Base-by-base conservation (phyloP, 2,113 vertebrate genomes). In the Rhabdomys dilectus region DNA sequence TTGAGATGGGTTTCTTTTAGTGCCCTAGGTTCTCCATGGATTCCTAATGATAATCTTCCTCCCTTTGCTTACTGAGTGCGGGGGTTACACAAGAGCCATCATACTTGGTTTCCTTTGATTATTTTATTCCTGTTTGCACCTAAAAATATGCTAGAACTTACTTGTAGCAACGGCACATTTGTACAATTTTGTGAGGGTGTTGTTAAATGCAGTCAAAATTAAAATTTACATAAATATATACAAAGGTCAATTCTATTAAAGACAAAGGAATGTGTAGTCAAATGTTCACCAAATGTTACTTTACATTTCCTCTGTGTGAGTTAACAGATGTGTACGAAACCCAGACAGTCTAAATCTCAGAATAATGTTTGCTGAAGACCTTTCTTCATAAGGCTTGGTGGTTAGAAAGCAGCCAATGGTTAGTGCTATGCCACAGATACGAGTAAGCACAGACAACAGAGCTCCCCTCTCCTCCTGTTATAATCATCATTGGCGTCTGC, bases 201-300 rank as follows among this genome's bases (percentile, higher is more conserved):
- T 93, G 72, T 80, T 85, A 85, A 93, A 78, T 31, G 53, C 10
- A 85, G 75, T 19, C 3, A 42, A 62, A 84, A 39, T 39, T 60
- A 84, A 91, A 93, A 80, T 78, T 34, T 36, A 78, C 89, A 72
- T 60, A 75, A 31, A 80, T 39, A 80, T 73, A 80, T 34, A 88
- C n/a, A 78, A 87, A 91, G 93, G 85, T 75, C 68, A 88, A 80
- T 80, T 93, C 86, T 75, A 86, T 62, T 89, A 31, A 90, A 88
- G 76, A n/a, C n/a, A 91, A 88, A 36, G 34, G 19, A 91, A 82
- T 7, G 60, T 53, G 68, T n/a, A 58, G 24, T 95, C 2, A 68
- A 89, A 93, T 88, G 82, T 12, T 72, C 45, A 91, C 9, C 73
- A 53, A 60, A 53, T 56, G 19, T 42, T 84, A 62, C 80, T 94